Percentiles rank a stretch among this genome's conserved stretches.
These are phyloP conservation scores for Tribolium madens DNA, from an alignment of 1,140 invertebrate species.

Conservation along the genomic window DNA sequence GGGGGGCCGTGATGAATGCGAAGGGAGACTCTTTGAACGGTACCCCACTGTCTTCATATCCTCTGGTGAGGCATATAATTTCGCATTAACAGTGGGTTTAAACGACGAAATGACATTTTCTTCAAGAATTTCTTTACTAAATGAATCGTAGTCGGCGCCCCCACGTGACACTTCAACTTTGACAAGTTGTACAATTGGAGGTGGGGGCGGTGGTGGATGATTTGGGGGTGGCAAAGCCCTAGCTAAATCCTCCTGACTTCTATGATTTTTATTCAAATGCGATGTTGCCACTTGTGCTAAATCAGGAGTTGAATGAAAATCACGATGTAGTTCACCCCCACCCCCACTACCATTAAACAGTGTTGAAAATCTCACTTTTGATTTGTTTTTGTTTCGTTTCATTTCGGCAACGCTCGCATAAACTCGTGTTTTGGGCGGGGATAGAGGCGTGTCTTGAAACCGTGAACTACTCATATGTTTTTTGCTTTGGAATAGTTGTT, in stretches of 20 bases:
- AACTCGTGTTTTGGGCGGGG: slow-evolving; percentile 79
- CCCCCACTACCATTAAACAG: slow-evolving; percentile 65
- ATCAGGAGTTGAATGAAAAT: slow-evolving; percentile 91
- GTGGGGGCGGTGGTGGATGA: slow-evolving; percentile 78
- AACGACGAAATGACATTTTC: slow-evolving; percentile 82
- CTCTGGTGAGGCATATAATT: slow-evolving; percentile 89
- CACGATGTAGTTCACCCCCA: slow-evolving; percentile 80
- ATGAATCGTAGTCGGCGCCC: slow-evolving; percentile 61
- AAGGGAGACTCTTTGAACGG: slow-evolving; percentile 74
- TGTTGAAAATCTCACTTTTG: slow-evolving; percentile 70
- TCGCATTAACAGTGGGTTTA: slow-evolving; percentile 84
- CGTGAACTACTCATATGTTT: slow-evolving; percentile 77
- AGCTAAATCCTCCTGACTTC: slow-evolving; percentile 82
- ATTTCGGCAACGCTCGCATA: slow-evolving; percentile 96
- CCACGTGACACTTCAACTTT: slow-evolving; percentile 74
- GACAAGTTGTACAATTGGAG: slow-evolving; percentile 79
- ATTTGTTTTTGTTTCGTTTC: slow-evolving; percentile 84
- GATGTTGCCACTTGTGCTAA: slow-evolving; percentile 67
- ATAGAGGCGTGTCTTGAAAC: slow-evolving; percentile 75
- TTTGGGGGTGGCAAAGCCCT: slow-evolving; percentile 75
- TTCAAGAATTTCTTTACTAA: slow-evolving; percentile 57
- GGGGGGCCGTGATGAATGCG: slow-evolving; percentile 67
- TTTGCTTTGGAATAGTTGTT: slow-evolving; percentile 89
- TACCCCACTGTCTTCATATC: slow-evolving; percentile 86
- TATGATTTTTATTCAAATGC: slow-evolving; percentile 67